Evolutionary conservation across 2,113 vertebrate genomes (phyloP), one percentile per base, ranked within the genome.

Genomic region (Cephalopholis sonnerati): DNA sequence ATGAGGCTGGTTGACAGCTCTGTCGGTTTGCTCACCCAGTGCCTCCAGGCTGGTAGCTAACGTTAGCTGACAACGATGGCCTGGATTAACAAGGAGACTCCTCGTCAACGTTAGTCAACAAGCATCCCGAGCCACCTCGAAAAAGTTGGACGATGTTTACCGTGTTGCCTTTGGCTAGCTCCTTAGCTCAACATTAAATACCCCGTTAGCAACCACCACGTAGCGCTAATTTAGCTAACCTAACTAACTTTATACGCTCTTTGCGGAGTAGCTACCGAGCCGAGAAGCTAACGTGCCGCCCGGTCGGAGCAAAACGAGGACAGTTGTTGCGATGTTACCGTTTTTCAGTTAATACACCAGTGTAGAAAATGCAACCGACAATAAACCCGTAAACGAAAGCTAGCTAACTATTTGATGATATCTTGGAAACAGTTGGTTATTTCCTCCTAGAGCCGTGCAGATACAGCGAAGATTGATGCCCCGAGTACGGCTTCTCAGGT

Each of bases 21-120:
- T 79, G 82, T 71, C 70, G 50, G 15, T 87, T 83, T 73, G 64
- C 89, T 89, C 57, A 84, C 79, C 72, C 74, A n/a, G 41, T 71
- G 71, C 71, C 75, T 86, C 61, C 74, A 66, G 41, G 9, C 54
- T 74, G 61, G 74, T 27, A 69, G 78, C 81, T 73, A 85, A 74
- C 46, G 74, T 74, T 87, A 90, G 68, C 81, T 46, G 39, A 69
- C 77, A 55, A 67, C 7, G 44, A n/a, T 15, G 25, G 74, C 15
- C 72, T 55, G 57, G 71, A 77, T 81, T 58, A 62, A 25, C 50
- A 59, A 59, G 15, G 24, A 36, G 6, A 54, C 13, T n/a, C 50
- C 6, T 25, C 7, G 55, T 64, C 18, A 48, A 58, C 7, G 10
- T 72, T 4, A 67, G 44, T 70, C 46, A 76, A 51, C 29, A 48